Conservation (phyloP, 2,797 vertebrate genomes). For the Alosa sapidissima region DNA sequence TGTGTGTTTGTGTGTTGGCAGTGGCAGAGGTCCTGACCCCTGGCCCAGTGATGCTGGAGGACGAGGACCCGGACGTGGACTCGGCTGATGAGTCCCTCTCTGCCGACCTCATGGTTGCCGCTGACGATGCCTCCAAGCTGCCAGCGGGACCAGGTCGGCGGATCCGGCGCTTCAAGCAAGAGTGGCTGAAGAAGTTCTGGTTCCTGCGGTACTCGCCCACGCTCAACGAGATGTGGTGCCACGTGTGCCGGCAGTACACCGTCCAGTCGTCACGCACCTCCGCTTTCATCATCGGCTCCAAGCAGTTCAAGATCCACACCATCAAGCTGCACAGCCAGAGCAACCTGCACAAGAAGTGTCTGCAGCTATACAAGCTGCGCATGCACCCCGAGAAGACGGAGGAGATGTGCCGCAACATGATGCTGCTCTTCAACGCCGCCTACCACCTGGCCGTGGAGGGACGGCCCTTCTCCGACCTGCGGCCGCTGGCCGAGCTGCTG, state of each 20-base stretch:
- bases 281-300: slow-evolving; percentile 95
- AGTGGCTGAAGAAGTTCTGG: slow-evolving; percentile 99
- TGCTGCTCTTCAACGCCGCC: slow-evolving; percentile 89
- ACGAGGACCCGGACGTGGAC: slow-evolving; percentile 92
- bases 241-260: slow-evolving; percentile 96
- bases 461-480: slow-evolving; percentile 89
- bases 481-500: slow-evolving; percentile 89
- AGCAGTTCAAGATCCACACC: slow-evolving; percentile 98
- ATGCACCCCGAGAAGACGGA: slow-evolving; percentile 98
- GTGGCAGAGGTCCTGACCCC: slow-evolving; percentile 86
- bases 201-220: slow-evolving; percentile 94
- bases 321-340: slow-evolving; percentile 98
- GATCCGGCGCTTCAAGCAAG: slow-evolving; percentile 94
- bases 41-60: slow-evolving; percentile 82
- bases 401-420: slow-evolving; percentile 97
- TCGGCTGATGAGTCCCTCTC: slow-evolving; percentile 92
- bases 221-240: slow-evolving; percentile 98
- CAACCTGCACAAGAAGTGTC: slow-evolving; percentile 97
- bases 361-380: slow-evolving; percentile 95
- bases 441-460: slow-evolving; percentile 93
- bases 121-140: slow-evolving; percentile 87
- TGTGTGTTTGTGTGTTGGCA: slow-evolving; percentile 52
- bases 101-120: slow-evolving; percentile 84
- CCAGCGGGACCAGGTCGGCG: slow-evolving; percentile 80
- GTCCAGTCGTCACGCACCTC: slow-evolving; percentile 96